These are phyloP conservation scores for Synaphobranchus kaupii DNA, from an alignment of 2,797 vertebrate genomes.

Conservation along the genomic window DNA sequence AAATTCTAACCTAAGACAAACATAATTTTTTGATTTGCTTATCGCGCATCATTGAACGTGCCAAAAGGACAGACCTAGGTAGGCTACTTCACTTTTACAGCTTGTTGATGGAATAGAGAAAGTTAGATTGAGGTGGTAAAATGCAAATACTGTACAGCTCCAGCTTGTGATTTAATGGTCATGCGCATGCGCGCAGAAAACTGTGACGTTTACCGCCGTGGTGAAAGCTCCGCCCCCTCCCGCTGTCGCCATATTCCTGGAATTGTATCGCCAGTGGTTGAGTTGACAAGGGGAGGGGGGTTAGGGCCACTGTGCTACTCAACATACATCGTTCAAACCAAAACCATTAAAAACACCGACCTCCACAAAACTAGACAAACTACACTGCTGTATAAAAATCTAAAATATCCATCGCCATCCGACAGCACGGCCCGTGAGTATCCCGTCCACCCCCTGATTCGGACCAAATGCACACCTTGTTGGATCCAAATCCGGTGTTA, in stretches of 20 bases:
- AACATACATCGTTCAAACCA: constrained; percentile 59
- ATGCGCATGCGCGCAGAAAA: not conserved
- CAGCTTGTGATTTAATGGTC: not conserved
- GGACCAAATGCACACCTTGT: constrained; percentile 29
- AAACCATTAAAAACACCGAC: constrained; percentile 66
- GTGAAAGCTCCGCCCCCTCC: constrained; percentile 26
- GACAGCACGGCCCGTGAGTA: constrained; percentile 40
- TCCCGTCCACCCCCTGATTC: constrained; percentile 23
- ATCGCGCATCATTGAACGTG: not conserved
- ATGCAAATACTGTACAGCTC: not conserved
- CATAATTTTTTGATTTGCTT: not conserved
- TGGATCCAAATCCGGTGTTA: constrained; percentile 33
- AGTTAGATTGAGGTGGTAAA: too few relatives aligned
- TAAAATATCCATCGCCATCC: constrained; percentile 31
- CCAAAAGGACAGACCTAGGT: not conserved
- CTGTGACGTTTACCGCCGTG: not conserved
- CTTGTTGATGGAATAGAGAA: not conserved
- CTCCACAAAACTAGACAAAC: constrained; percentile 74
- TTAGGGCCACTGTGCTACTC: constrained; percentile 46
- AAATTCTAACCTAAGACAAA: not conserved
- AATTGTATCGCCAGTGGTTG: constrained; percentile 19
- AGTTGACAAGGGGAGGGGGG: constrained; percentile 62
- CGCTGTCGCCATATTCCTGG: constrained; percentile 43
- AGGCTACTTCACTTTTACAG: not conserved
- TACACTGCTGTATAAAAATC: constrained; percentile 28